A percentile compares a stretch with the other conserved stretches of the same genome.
Conservation (phyloP, 2,888 invertebrate species). For the Teleiodes luculella region DNA sequence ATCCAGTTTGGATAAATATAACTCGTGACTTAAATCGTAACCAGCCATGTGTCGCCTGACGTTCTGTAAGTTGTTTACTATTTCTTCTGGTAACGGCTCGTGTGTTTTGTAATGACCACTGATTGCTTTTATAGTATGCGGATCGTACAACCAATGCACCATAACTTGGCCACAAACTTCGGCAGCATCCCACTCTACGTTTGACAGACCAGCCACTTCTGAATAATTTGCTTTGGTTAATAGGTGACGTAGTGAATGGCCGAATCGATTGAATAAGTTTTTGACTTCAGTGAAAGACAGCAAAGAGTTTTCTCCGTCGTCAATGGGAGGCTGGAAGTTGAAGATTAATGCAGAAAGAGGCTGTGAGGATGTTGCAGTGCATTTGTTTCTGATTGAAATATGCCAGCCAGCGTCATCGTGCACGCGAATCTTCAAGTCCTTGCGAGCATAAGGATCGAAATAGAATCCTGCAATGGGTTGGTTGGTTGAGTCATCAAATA, state of each 20-base stretch:
- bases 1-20: slow-evolving; percentile 90
- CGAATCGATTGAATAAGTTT: slow-evolving; percentile 90
- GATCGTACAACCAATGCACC: slow-evolving; percentile 87
- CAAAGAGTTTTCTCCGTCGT: slow-evolving; percentile 82
- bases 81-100: slow-evolving; percentile 82
- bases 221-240: slow-evolving; percentile 89
- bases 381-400: slow-evolving; percentile 86
- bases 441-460: slow-evolving; percentile 87
- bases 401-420: slow-evolving; percentile 85
- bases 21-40: slow-evolving; percentile 86
- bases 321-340: slow-evolving; percentile 84
- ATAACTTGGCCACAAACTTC: slow-evolving; percentile 91
- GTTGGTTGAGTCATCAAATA: slow-evolving; percentile 83
- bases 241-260: slow-evolving; percentile 91
- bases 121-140: slow-evolving; percentile 78
- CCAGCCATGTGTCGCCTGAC: slow-evolving; percentile 87
- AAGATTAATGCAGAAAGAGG: slow-evolving; percentile 91
- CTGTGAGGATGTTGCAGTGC: slow-evolving; percentile 79
- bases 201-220: slow-evolving; percentile 90
- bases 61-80: slow-evolving; percentile 80
- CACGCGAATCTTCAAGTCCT: slow-evolving; percentile 80
- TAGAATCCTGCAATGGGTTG: slow-evolving; percentile 89
- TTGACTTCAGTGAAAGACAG: slow-evolving; percentile 87
- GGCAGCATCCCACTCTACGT: slow-evolving; percentile 96
- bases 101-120: slow-evolving; percentile 87